Conservation (phyloP, 1,140 invertebrate genomes). For the Telenomus remus region DNA sequence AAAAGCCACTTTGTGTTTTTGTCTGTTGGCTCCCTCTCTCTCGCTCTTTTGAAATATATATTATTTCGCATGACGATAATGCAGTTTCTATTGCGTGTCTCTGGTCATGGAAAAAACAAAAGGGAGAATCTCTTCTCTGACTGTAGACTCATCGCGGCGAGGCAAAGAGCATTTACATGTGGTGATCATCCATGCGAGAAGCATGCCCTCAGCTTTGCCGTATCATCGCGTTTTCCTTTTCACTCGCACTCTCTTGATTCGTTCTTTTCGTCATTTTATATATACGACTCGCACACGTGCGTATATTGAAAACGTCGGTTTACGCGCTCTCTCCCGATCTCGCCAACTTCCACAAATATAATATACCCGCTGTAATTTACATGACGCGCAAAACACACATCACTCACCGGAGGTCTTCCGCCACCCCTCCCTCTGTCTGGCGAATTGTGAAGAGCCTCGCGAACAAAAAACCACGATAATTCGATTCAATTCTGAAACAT, state of each 20-base stretch:
- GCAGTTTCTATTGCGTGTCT: conserved; percentile 48
- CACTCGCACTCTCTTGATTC: conserved; percentile 30
- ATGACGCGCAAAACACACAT: conserved; percentile 12
- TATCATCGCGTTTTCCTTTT: conserved; percentile 63
- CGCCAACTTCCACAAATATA: conserved; percentile 28
- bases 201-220: conserved; percentile 54
- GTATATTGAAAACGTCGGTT: conserved; percentile 45
- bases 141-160: conserved; percentile 40
- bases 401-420: not conserved
- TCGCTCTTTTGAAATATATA: no score
- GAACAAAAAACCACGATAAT: conserved; percentile 18
- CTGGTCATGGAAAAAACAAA: conserved; percentile 58
- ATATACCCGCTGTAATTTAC: conserved; percentile 22
- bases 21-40: no score
- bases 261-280: conserved; percentile 55
- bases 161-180: conserved; percentile 73
- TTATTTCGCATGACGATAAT: conserved; percentile 47
- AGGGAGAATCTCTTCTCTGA: conserved; percentile 48
- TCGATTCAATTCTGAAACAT: conserved; percentile 41
- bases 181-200: conserved; percentile 69
- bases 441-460: not conserved
- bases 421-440: not conserved
- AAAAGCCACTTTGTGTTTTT: conserved; percentile 28
- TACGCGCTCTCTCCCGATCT: conserved; percentile 25
- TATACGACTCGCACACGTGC: conserved; percentile 11